Base-by-base conservation (phyloP, 2,888 invertebrate species). In the Seira musarum region DNA sequence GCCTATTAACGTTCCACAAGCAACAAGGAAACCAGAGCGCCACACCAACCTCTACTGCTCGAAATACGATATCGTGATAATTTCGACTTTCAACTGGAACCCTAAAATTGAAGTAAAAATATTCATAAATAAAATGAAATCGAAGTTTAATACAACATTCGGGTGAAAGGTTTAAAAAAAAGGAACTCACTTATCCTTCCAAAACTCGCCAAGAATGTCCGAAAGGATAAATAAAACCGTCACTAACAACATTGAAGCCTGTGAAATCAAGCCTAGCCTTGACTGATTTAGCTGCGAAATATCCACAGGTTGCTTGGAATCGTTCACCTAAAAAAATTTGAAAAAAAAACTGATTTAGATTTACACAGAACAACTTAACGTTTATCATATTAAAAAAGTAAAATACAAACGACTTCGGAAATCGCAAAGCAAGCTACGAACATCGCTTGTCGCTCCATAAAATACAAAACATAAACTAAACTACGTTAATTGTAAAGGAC, bases 21-120 rank as follows among this genome's bases (percentile, higher is more conserved):
- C 96, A 96, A 89, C 97, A 97, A 40, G 97, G 96, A 90, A 97
- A 97, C 97, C 97, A 97, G 88, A 97, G 90, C 87, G 95, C 95
- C 80, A 96, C 96, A 8, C 96, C 97, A 87, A 97, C 94, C 91
- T 97, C 97, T 66, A 94, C 95, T 72, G 96, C 91, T 5, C 96
- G 94, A 90, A 97, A 97, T 85, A 96, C 93, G 86, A 97, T 91
- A 90, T 96, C 96, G 90, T 97, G 96, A 92, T 95, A 95, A 90
- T 97, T 97, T 87, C 96, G 93, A 24, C 96, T 96, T 87, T 95
- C 93, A 66, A 97, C 93, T 49, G 96, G 96, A 83, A 95, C 94
- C 88, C 95, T 95, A 88, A 0, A 88, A 66, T 22, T 24, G 3
- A 63, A 40, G 3, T 2, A 19, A 3, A n/a, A 15, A 49, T 8